Evolutionary conservation across 2,888 invertebrate genomes (phyloP).

Genomic region (Molorchus minor): DNA sequence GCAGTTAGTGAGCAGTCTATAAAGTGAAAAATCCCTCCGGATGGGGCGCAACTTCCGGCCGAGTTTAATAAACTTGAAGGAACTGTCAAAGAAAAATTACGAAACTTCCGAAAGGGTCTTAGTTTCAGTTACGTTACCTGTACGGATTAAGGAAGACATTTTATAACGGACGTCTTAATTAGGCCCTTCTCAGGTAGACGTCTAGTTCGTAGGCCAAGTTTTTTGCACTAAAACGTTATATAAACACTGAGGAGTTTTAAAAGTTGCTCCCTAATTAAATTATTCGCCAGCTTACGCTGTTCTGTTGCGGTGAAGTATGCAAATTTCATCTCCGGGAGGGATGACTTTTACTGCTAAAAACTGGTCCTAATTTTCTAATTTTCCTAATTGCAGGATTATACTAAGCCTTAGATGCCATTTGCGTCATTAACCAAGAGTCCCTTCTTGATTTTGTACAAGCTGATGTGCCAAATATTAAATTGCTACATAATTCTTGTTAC

Average conservation of each 20-base stretch:
- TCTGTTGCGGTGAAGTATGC: constrained; percentile 2
- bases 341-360: not conserved
- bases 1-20: constrained; percentile 18
- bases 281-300: constrained; percentile 1
- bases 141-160: constrained; percentile 20
- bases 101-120: constrained; percentile 44
- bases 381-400: too few relatives aligned
- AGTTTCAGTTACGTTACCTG: constrained; percentile 24
- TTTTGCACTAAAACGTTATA: constrained; percentile 21
- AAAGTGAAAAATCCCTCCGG: constrained; percentile 24
- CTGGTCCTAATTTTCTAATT: not conserved
- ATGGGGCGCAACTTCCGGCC: constrained; percentile 29
- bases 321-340: not conserved
- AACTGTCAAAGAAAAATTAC: constrained; percentile 53
- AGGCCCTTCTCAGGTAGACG: constrained; percentile 4
- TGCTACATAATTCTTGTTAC: too few relatives aligned
- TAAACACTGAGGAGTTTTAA: constrained; percentile 7
- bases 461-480: too few relatives aligned
- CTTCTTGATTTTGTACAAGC: too few relatives aligned
- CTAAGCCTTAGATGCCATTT: too few relatives aligned
- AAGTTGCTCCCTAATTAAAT: constrained; percentile 15
- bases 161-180: constrained; percentile 15
- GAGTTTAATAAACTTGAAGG: constrained; percentile 50
- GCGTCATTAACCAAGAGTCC: too few relatives aligned
- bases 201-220: constrained; percentile 7